A percentile compares a stretch with the other conserved stretches of the same genome.
These are phyloP conservation scores for Aleiodes alternator DNA, from an alignment of 2,888 invertebrate species.

Conservation along the genomic window DNA sequence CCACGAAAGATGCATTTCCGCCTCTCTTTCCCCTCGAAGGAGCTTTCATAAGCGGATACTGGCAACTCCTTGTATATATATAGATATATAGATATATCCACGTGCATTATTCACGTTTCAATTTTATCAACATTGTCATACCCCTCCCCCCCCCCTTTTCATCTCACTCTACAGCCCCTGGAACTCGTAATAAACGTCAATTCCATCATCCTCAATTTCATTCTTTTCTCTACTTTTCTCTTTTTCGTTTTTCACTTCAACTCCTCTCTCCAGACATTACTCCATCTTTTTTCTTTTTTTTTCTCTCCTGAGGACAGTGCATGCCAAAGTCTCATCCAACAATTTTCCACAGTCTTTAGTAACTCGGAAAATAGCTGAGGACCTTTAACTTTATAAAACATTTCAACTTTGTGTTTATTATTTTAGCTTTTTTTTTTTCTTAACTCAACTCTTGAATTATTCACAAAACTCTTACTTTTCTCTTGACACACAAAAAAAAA, in stretches of 20 bases:
- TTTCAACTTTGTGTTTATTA: slow-evolving; percentile 32
- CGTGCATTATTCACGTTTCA: slow-evolving; percentile 27
- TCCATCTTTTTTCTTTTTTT: background rate
- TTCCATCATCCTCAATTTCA: slow-evolving; percentile 25
- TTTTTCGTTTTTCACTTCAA: background rate
- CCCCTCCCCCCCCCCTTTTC: background rate
- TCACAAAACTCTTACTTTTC: slow-evolving; percentile 29
- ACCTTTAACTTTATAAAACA: slow-evolving; percentile 30
- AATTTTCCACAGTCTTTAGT: background rate
- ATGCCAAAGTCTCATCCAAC: slow-evolving; percentile 16
- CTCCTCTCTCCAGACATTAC: background rate
- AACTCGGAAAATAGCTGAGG: slow-evolving; percentile 11
- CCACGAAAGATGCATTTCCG: slow-evolving; percentile 17
- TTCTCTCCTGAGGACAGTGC: background rate
- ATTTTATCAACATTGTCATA: slow-evolving; percentile 29
- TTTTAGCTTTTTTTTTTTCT: background rate
- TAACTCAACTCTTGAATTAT: background rate
- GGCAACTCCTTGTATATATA: background rate
- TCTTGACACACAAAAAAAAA: background rate
- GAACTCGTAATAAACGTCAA: slow-evolving; percentile 23
- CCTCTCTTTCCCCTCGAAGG: background rate
- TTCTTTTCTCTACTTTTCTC: background rate
- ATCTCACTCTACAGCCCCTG: slow-evolving; percentile 1
- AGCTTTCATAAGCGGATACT: slow-evolving; percentile 23
- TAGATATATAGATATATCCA: background rate